Base-by-base conservation (phyloP, 2,888 invertebrate genomes). In the Conus canariensis region DNA sequence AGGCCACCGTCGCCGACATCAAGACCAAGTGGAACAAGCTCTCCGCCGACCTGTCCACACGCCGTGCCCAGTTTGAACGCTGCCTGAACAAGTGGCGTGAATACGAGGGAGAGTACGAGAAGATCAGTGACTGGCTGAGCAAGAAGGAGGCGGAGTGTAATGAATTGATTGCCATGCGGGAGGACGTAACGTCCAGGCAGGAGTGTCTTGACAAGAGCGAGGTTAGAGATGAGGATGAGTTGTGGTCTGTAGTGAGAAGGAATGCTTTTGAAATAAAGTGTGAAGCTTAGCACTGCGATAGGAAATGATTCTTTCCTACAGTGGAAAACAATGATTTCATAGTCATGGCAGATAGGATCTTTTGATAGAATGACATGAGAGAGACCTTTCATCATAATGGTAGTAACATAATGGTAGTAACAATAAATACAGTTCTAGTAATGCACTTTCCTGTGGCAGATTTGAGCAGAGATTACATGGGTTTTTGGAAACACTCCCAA, bases 21-120 rank as follows among this genome's bases (percentile, higher is more conserved):
- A 92, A 94, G 90, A 91, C 91, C 85, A 94, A 94, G 85, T 95
- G 95, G 94, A 92, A 93, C 64, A 91, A 92, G 9, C 91, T 95
- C 89, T 91, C 90, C 30, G 88, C 88, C 22, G 93, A 94, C 82
- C 92, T 95, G 12, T 90, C 92, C 9, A 88, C 92, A 6, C 92
- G 94, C 59, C 91, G 93, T 19, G 91, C 91, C 19, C 90, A 91
- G 90, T 95, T 95, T 92, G 94, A 95, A 83, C 92, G 92, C 8
- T 94, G 93, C 91, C 90, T 95, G 56, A 88, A 92, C n/a, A 93
- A 94, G 60, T 96, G 95, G 96, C 91, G 94, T 88, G 91, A 90
- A 16, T 95, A 95, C 90, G 95, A 96, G 91, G 93, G 93, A 12
- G 94, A 94, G 80, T 95, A 94, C 83, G 91, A 88, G n/a, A 77